Conservation (phyloP, 2,888 invertebrate genomes). For the Cistogaster globosa region DNA sequence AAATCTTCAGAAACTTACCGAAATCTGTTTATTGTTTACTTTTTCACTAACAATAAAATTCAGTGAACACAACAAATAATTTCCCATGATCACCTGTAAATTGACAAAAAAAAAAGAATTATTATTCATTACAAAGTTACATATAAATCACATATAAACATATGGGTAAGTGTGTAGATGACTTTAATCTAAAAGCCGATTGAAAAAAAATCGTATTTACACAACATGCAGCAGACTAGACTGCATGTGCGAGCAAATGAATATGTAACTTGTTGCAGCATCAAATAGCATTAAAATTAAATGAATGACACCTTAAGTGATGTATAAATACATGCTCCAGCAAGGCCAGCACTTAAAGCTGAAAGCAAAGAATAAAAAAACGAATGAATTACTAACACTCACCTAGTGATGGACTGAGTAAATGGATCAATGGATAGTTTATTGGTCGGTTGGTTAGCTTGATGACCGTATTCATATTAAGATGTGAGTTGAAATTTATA, state of each 20-base stretch:
- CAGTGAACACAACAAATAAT: constrained; percentile 36
- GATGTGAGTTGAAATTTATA: constrained; percentile 58
- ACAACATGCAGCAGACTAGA: constrained; percentile 31
- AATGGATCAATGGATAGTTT: constrained; percentile 19
- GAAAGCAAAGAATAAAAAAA: constrained; percentile 18
- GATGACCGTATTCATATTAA: constrained; percentile 15
- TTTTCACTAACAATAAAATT: constrained; percentile 15
- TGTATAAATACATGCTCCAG: constrained; percentile 63
- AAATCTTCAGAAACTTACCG: constrained; percentile 31
- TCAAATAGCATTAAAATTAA: constrained; percentile 58
- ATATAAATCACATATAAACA: not conserved
- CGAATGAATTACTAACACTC: constrained; percentile 34
- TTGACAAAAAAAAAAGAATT: not conserved
- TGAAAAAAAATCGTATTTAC: constrained; percentile 25
- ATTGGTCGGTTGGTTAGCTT: not conserved
- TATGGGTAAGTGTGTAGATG: constrained; percentile 14
- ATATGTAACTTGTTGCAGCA: constrained; percentile 47
- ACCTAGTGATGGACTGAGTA: not conserved
- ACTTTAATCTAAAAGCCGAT: constrained; percentile 57
- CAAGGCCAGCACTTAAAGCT: constrained; percentile 42
- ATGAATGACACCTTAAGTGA: constrained; percentile 69
- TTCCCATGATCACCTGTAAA: constrained; percentile 69
- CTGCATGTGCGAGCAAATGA: not conserved
- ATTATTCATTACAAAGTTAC: not conserved
- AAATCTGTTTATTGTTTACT: constrained; percentile 57